Evolutionary conservation across 2,113 vertebrate species (phyloP), one percentile per base, ranked within the genome.

Genomic region (Mesembrinibis cayennensis): DNA sequence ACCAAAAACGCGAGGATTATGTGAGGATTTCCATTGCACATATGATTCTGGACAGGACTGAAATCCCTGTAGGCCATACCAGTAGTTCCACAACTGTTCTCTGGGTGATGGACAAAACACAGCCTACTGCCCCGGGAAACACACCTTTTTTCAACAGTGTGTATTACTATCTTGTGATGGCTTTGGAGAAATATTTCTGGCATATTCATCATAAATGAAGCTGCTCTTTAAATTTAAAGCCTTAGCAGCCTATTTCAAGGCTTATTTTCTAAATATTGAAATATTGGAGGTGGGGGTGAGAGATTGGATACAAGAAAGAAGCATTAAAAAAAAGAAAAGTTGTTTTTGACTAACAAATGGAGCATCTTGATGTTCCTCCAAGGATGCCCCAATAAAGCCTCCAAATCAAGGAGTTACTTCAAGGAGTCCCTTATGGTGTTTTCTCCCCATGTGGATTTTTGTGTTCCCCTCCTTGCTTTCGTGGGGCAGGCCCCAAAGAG

Each of bases 341-440:
- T 20, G 8, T 49, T 74, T 90, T 76, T 40, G 50, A 3, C 56
- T 40, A 30, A 15, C 30, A 45, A 61, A 61, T 26, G 29, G 40
- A 82, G 14, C 40, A 45, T 19, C n/a, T n/a, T 26, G 36, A 16
- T 14, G 6, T 34, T 77, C 12, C 26, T 63, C 62, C 44, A 76
- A 42, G 34, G 73, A 52, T 77, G 21, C 8, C 29, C 52, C 32
- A 76, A 23, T 22, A 8, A 76, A 84, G 63, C 12, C 40, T 81
- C 32, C 47, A n/a, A n/a, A 74, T 62, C 11, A 19, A 34, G 6
- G 30, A 40, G 19, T 53, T 49, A 25, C 18, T 21, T 42, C 38
- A 76, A 22, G 29, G 23, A 86, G 8, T 2, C 16, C 29, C 13
- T 65, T 23, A 29, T 0, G 4, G 59, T 2, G 0, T 0, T 84